These are phyloP conservation scores for Byasa hedistus DNA, from an alignment of 2,888 invertebrate genomes.

Conservation along the genomic window DNA sequence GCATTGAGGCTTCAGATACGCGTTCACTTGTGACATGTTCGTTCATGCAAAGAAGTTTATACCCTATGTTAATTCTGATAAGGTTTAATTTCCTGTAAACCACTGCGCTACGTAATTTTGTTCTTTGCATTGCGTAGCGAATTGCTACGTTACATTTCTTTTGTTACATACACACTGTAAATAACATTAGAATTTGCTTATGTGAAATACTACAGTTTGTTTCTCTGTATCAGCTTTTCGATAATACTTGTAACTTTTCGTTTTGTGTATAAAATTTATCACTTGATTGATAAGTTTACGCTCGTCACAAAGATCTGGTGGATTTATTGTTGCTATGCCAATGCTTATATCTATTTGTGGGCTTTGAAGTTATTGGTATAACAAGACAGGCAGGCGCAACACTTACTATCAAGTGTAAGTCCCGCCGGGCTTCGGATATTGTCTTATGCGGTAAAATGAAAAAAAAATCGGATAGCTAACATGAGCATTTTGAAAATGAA, in stretches of 20 bases:
- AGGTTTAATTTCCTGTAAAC: not conserved
- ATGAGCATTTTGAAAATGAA: not conserved
- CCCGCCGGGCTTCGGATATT: too few species aligned
- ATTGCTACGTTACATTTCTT: slow-evolving; percentile 9
- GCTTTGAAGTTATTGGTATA: too few species aligned
- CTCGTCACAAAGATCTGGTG: too few species aligned
- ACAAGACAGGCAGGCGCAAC: too few species aligned
- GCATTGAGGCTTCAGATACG: slow-evolving; percentile 3
- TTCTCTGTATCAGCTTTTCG: not conserved
- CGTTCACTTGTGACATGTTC: not conserved
- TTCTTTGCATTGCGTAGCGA: slow-evolving; percentile 7
- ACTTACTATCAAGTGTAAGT: too few species aligned
- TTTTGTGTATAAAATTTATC: not conserved
- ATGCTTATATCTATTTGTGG: too few species aligned
- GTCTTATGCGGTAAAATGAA: too few species aligned
- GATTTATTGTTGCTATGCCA: too few species aligned
- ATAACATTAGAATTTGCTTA: slow-evolving; percentile 5
- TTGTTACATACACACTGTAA: slow-evolving; percentile 3
- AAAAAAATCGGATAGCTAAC: not conserved
- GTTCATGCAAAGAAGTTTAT: not conserved
- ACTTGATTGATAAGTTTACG: too few species aligned
- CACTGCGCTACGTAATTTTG: not conserved
- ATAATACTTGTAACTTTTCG: not conserved
- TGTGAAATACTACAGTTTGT: not conserved
- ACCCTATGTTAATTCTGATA: not conserved